Evolutionary conservation across 2,797 vertebrate genomes (phyloP).

Genomic region (Macroramphosus scolopax): DNA sequence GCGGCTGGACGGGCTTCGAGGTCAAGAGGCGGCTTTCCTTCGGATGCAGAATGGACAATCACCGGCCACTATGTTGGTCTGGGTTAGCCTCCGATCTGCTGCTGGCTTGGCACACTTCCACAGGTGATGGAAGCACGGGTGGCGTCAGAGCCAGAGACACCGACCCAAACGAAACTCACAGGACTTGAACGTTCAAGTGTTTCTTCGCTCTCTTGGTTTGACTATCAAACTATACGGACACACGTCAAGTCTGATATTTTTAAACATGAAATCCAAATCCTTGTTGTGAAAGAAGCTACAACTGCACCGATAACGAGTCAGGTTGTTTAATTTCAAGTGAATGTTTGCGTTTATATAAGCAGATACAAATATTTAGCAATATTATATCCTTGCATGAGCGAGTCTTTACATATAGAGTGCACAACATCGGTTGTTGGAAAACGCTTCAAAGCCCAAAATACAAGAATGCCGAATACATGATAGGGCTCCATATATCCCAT

Average conservation of each 20-base stretch:
- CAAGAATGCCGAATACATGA: too few relatives aligned
- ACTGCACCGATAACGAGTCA: too few relatives aligned
- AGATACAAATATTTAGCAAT: constrained; percentile 71
- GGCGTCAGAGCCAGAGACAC: constrained; percentile 50
- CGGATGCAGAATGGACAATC: constrained; percentile 59
- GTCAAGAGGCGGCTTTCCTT: constrained; percentile 34
- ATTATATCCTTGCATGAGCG: constrained; percentile 74
- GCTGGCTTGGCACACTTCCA: constrained; percentile 58
- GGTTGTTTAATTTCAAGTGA: constrained; percentile 37
- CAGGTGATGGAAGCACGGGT: constrained; percentile 43
- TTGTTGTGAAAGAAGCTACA: too few relatives aligned
- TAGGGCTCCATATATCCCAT: too few relatives aligned
- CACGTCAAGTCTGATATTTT: too few relatives aligned
- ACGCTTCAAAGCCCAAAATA: constrained; percentile 29
- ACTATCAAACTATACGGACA: too few relatives aligned
- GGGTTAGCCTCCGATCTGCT: constrained; percentile 54
- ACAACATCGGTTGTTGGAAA: constrained; percentile 39
- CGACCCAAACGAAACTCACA: too few relatives aligned
- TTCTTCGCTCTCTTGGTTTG: too few relatives aligned
- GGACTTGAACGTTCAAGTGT: too few relatives aligned
- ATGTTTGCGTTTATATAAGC: constrained; percentile 53
- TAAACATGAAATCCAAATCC: too few relatives aligned
- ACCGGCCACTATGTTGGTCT: constrained; percentile 40
- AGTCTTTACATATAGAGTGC: constrained; percentile 55
- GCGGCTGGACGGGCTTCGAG: constrained; percentile 16